Evolutionary conservation across 2,888 invertebrate species (phyloP).

Genomic region (Apamea anceps): DNA sequence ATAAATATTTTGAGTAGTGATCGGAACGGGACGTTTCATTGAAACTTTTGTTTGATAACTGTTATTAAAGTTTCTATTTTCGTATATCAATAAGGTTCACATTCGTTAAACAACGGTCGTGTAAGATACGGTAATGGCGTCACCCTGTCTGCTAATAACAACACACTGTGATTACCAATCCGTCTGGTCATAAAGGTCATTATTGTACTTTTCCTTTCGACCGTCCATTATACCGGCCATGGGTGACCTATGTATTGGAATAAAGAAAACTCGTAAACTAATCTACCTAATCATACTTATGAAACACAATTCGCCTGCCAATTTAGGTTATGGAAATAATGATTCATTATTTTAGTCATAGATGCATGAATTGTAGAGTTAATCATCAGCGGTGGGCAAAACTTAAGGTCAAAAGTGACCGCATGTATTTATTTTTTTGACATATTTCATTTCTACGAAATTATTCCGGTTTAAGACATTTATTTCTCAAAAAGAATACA

Average conservation of each 20-base stretch:
- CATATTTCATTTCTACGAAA: background rate
- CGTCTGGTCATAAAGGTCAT: background rate
- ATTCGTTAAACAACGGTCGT: background rate
- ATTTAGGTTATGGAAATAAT: background rate
- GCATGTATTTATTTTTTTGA: background rate
- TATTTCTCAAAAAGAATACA: background rate
- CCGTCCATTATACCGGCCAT: background rate
- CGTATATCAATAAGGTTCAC: conserved; percentile 10
- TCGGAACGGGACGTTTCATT: background rate
- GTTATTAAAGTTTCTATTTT: conserved; percentile 4
- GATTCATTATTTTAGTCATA: conserved; percentile 11
- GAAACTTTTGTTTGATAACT: conserved; percentile 15
- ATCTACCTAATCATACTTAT: conserved; percentile 10
- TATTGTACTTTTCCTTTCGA: conserved; percentile 1
- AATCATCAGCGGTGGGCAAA: background rate
- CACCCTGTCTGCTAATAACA: background rate
- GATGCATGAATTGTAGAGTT: background rate
- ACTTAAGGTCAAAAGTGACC: background rate
- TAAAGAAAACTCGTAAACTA: conserved; percentile 4
- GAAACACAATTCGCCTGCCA: conserved; percentile 18
- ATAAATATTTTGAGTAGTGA: conserved; percentile 46
- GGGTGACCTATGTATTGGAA: conserved; percentile 4
- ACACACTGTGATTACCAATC: background rate
- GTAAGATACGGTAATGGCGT: background rate
- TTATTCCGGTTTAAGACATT: background rate